Conservation (phyloP, 2,888 invertebrate species). For the Plagodis pulveraria region DNA sequence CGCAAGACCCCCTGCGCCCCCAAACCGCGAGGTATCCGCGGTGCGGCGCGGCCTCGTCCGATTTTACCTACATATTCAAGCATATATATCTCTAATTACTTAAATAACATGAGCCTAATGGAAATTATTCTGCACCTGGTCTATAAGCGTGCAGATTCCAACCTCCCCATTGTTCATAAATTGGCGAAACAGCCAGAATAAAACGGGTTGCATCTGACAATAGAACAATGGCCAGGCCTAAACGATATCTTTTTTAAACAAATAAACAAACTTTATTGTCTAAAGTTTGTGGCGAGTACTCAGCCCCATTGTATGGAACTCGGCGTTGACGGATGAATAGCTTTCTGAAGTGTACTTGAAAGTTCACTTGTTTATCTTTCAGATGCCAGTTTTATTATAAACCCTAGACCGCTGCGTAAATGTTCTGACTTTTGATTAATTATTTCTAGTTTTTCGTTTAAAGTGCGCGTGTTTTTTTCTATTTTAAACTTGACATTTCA, state of each 20-base stretch:
- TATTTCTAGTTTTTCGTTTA: not conserved
- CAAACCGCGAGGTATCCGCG: no score
- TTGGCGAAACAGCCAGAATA: conserved; percentile 35
- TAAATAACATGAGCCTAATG: no score
- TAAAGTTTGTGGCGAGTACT: conserved; percentile 26
- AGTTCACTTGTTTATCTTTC: conserved; percentile 16
- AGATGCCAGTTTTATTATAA: not conserved
- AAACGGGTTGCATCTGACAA: conserved; percentile 37
- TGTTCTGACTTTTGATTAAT: not conserved
- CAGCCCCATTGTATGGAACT: conserved; percentile 13
- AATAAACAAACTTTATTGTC: conserved; percentile 33
- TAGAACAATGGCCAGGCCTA: conserved; percentile 32
- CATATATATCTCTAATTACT: no score
- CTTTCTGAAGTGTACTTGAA: conserved; percentile 18
- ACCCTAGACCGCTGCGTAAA: no score
- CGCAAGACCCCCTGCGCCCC: no score
- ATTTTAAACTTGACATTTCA: no score
- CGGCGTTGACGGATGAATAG: conserved; percentile 21
- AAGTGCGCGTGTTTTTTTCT: no score
- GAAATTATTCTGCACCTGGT: no score
- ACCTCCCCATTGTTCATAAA: conserved; percentile 34
- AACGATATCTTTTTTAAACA: conserved; percentile 23
- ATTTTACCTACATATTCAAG: no score
- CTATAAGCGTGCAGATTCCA: not conserved
- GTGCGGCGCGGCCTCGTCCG: no score